Percentiles rank a stretch among this genome's conserved stretches.
phyloP scores from a whole-genome alignment of 2,113 vertebrate species.

The Rhinolophus sinicus region DNA sequence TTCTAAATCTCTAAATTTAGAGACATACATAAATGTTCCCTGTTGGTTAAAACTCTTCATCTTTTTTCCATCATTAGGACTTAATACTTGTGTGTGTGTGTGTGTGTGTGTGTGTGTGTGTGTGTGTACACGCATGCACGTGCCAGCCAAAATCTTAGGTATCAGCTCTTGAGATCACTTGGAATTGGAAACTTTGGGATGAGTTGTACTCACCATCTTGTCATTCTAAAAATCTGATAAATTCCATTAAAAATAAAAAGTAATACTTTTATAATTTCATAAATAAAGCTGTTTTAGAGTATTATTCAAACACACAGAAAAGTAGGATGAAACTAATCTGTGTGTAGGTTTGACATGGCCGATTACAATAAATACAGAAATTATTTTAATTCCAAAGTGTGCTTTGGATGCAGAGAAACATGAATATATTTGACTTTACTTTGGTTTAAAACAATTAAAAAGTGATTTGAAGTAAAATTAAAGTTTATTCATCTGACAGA shows the following conservation, averaged over 20 bases:
- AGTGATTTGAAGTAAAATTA: constrained; percentile 30
- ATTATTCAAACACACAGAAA: neutral
- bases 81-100: neutral
- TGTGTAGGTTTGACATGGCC: neutral
- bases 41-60: constrained; percentile 6
- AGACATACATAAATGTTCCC: neutral
- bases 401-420: constrained; percentile 13
- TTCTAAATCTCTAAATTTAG: neutral
- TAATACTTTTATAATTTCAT: constrained; percentile 33
- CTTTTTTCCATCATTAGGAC: neutral
- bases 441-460: constrained; percentile 20
- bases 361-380: neutral
- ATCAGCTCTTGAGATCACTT: neutral
- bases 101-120: neutral
- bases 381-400: neutral
- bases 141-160: neutral
- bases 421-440: neutral
- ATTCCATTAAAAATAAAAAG: constrained; percentile 13
- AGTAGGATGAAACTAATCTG: neutral
- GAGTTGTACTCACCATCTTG: neutral
- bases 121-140: no score
- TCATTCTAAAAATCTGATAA: neutral
- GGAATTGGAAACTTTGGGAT: neutral
- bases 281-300: neutral
- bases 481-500: neutral